Evolutionary conservation across 2,113 vertebrate species (phyloP), one percentile per base, ranked within the genome.

Genomic region (Setophaga kirtlandii): DNA sequence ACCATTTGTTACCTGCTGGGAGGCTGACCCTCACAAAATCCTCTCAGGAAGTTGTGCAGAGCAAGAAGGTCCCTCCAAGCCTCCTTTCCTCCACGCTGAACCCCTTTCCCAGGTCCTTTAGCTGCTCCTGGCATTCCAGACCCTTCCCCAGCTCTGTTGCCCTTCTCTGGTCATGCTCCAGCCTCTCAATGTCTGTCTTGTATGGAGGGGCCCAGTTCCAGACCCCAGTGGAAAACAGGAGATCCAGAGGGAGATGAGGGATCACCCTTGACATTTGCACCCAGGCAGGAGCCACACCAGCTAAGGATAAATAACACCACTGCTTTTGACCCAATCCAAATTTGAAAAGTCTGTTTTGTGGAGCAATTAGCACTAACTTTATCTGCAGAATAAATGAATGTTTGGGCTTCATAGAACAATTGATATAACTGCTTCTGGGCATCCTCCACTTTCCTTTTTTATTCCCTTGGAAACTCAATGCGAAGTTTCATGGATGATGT

Each of bases 21-120:
- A 49, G 5, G 2, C 11, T 28, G 19, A 30, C 7, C 19, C 37
- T 23, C 33, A 9, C 19, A 13, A 1, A 0, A 0, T 25, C 35
- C 50, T 64, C 10, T 15, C 18, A 19, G 28, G 28, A 46, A 67
- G 2, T 0, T n/a, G 11, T 5, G 15, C 24, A 60, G 46, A 68
- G 20, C 21, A 33, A 22, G 6, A 25, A 46, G 20, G 2, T n/a
- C 7, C 15, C 19, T 41, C 23, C 0, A 3, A 68, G 24, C 28
- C 37, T 46, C 39, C 19, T 75, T 30, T 67, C 17, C 10, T 59
- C 53, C 33, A 16, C 5, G 19, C 27, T 89, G 33, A 81, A 37
- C 6, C 14, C 10, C 24, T 59, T 59, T 59, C 23, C 10, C 19
- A 20, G 27, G 11, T 67, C 16, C 28, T 17, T 39, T 30, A 60